A percentile compares a stretch with the other conserved stretches of the same genome.
Evolutionary conservation across 2,888 invertebrate genomes (phyloP).

Genomic region (Ethmia dodecea): DNA sequence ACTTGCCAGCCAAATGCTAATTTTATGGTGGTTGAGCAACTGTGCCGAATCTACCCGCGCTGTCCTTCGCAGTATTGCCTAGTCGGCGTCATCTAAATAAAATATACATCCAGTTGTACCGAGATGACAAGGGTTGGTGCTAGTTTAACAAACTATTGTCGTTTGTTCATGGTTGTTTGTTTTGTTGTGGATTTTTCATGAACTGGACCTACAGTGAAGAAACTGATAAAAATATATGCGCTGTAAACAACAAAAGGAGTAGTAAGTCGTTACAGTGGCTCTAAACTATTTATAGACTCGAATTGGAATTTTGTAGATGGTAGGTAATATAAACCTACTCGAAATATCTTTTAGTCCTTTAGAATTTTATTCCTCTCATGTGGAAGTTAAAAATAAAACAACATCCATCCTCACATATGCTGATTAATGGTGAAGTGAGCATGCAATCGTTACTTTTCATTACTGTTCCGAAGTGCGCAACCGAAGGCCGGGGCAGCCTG

Average conservation of each 20-base stretch:
- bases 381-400: constrained; percentile 21
- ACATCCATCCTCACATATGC: constrained; percentile 36
- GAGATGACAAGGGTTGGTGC: constrained; percentile 43
- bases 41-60: constrained; percentile 63
- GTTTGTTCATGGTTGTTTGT: neutral
- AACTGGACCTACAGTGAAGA: too few species aligned
- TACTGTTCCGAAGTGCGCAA: constrained; percentile 71
- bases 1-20: constrained; percentile 74
- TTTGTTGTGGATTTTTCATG: neutral
- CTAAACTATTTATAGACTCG: too few species aligned
- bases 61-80: constrained; percentile 67
- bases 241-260: too few species aligned
- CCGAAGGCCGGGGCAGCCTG: constrained; percentile 55
- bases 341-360: neutral
- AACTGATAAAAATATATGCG: too few species aligned
- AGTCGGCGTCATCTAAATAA: constrained; percentile 69
- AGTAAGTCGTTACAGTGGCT: too few species aligned
- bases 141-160: constrained; percentile 17
- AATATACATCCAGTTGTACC: constrained; percentile 48
- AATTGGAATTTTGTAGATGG: too few species aligned
- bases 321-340: too few species aligned
- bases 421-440: constrained; percentile 71
- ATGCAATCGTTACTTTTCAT: constrained; percentile 78
- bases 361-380: neutral
- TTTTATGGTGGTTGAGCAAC: constrained; percentile 78